Evolutionary conservation across 2,113 vertebrate genomes (phyloP).

Genomic region (Calidris pugnax): DNA sequence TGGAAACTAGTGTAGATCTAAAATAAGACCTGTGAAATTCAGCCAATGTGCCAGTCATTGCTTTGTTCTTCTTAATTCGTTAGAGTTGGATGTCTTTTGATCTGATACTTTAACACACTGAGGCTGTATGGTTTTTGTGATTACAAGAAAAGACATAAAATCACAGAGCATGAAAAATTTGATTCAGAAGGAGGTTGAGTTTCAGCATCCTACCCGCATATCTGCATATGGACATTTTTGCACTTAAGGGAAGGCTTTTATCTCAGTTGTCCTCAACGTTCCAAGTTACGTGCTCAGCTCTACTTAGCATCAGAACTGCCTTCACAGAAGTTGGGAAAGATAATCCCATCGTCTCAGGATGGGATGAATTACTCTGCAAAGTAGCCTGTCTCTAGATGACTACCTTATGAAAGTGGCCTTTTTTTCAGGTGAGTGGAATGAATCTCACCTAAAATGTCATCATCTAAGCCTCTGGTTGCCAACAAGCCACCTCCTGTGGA

Average conservation of each 20-base stretch:
- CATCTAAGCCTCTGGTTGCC: neutral
- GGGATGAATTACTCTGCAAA: neutral
- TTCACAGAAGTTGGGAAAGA: neutral
- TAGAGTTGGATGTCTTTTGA: neutral
- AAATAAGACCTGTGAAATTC: neutral
- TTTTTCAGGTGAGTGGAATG: neutral
- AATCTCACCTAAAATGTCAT: neutral
- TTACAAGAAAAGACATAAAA: neutral
- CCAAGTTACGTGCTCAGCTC: neutral
- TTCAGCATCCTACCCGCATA: fast-evolving
- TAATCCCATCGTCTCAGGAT: neutral
- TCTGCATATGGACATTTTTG: neutral
- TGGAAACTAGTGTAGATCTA: neutral
- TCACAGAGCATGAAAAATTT: neutral
- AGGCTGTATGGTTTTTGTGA: neutral
- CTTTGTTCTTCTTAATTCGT: neutral
- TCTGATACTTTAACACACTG: neutral
- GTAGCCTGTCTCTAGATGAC: neutral
- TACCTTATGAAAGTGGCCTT: neutral
- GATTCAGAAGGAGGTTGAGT: neutral
- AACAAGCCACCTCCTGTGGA: neutral
- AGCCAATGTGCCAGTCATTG: neutral
- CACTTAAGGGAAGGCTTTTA: neutral
- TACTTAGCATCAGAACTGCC: neutral
- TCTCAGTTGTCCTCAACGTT: neutral